phyloP scores from a whole-genome alignment of 2,113 vertebrate genomes.

The Toxotes chatareus region DNA sequence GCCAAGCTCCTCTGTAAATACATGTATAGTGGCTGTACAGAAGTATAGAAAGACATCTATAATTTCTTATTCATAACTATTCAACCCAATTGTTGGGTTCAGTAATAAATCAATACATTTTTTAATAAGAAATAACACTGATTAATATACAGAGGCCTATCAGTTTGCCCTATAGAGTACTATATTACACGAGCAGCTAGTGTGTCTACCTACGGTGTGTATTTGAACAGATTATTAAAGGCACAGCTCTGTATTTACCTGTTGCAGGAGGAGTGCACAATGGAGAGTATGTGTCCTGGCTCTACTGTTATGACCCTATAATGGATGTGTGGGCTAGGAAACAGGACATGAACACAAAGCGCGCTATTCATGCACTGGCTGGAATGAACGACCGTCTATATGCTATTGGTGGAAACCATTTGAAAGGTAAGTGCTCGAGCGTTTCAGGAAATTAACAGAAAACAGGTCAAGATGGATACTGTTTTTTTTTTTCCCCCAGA shows the following conservation, averaged over 20 bases:
- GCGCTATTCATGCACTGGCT: conserved; percentile 96
- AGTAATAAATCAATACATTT: background rate
- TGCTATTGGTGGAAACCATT: conserved; percentile 98
- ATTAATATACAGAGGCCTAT: background rate
- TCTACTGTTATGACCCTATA: conserved; percentile 97
- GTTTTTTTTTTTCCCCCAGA: background rate
- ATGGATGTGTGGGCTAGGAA: conserved; percentile 99
- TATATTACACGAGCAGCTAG: background rate
- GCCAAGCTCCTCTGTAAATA: background rate
- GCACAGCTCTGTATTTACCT: conserved; percentile 22
- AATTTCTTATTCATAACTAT: background rate
- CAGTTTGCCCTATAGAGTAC: background rate
- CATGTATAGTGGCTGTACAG: background rate
- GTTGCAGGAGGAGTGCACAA: conserved; percentile 97
- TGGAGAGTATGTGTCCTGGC: conserved; percentile 98
- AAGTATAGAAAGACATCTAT: background rate
- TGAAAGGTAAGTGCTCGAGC: conserved; percentile 90
- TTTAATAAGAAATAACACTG: background rate
- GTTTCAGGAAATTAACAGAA: conserved; percentile 34
- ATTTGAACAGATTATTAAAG: conserved; percentile 16
- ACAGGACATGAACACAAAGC: conserved; percentile 99
- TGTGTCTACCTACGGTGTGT: background rate
- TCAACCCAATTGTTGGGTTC: background rate
- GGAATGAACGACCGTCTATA: conserved; percentile 98
- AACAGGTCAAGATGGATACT: conserved; percentile 28